These are phyloP conservation scores for Acrocephalus scirpaceus DNA, from an alignment of 2,797 vertebrate species.

Conservation along the genomic window DNA sequence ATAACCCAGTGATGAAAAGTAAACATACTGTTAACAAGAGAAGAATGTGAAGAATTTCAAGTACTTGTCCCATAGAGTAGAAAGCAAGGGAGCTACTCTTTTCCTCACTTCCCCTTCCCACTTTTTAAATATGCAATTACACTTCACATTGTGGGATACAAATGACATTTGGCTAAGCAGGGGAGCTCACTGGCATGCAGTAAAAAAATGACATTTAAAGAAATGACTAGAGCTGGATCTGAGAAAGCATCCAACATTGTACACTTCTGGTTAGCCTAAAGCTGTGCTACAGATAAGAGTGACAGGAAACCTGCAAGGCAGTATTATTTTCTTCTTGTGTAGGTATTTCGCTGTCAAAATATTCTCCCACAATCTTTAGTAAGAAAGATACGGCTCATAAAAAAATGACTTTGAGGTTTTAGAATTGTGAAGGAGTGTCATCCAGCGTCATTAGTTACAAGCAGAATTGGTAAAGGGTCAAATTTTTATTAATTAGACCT, in stretches of 20 bases:
- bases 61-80: slow-evolving; percentile 83
- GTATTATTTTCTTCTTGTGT: not conserved
- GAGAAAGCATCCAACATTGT: slow-evolving; percentile 3
- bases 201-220: not conserved
- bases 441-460: not conserved
- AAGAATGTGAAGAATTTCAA: slow-evolving; percentile 92
- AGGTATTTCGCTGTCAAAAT: slow-evolving; percentile 37
- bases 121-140: slow-evolving; percentile 69
- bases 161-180: slow-evolving; percentile 67
- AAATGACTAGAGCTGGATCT: not conserved
- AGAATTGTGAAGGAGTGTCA: not conserved
- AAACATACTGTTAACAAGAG: slow-evolving; percentile 84
- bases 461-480: not conserved
- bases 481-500: not conserved
- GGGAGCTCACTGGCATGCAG: not conserved
- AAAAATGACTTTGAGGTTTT: not conserved
- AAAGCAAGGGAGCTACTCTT: slow-evolving; percentile 70
- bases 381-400: slow-evolving; percentile 18
- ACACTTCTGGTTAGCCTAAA: not conserved
- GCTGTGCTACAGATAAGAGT: not conserved
- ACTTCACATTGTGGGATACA: slow-evolving; percentile 46
- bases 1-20: slow-evolving; percentile 85
- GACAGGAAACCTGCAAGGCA: slow-evolving; percentile 47
- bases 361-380: not conserved
- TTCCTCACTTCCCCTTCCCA: slow-evolving; percentile 22